Evolutionary conservation across 2,113 vertebrate genomes (phyloP).

Genomic region (Tamias sibiricus): DNA sequence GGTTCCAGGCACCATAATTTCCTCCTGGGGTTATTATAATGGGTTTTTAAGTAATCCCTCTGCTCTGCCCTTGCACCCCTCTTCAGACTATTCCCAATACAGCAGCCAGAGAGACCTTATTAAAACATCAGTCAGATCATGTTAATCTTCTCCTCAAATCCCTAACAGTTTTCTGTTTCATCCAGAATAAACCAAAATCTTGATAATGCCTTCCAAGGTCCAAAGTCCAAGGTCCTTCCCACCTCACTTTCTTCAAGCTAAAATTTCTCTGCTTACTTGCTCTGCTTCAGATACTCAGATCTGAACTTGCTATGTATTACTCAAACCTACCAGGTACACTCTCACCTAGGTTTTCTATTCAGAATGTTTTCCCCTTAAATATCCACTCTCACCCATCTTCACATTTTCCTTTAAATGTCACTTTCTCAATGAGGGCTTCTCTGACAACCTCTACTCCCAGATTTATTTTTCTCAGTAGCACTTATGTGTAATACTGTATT

Average conservation of each 20-base stretch:
- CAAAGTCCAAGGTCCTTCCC: background rate
- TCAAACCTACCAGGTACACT: background rate
- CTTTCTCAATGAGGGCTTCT: conserved; percentile 3
- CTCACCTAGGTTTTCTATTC: background rate
- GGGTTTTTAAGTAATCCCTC: background rate
- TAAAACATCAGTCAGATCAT: conserved; percentile 21
- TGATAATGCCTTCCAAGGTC: conserved; percentile 19
- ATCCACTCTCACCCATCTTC: background rate
- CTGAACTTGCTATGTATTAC: background rate
- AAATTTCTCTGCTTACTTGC: background rate
- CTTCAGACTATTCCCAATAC: background rate
- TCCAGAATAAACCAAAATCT: conserved; percentile 44
- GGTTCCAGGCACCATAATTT: background rate
- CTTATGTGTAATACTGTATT: background rate
- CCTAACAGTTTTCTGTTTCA: background rate
- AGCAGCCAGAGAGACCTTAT: background rate
- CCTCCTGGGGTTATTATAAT: background rate
- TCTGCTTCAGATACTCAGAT: conserved; percentile 6
- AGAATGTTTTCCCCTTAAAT: background rate
- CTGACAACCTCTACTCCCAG: background rate
- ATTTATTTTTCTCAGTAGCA: conserved; percentile 11
- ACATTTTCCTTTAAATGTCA: background rate
- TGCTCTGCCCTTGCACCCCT: background rate
- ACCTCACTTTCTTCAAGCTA: conserved; percentile 30
- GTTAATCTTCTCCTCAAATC: conserved; percentile 28